Percentiles rank a stretch among this genome's conserved stretches.
Evolutionary conservation across 2,113 vertebrate species (phyloP).

Genomic region (Oryzias curvinotus): DNA sequence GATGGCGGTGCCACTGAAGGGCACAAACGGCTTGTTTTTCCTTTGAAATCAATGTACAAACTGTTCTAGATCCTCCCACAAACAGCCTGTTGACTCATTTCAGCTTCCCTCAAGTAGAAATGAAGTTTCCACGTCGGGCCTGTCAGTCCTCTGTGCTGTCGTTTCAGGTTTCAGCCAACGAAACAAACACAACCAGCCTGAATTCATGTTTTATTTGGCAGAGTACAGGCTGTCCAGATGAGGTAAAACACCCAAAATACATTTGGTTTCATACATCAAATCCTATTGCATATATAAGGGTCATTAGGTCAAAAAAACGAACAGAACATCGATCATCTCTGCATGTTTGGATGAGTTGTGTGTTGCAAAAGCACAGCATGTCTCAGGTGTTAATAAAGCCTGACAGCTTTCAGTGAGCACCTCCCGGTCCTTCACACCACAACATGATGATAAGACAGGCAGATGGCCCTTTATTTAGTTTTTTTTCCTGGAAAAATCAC

Average conservation of each 20-base stretch:
- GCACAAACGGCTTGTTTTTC: constrained; percentile 20
- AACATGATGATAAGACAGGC: constrained; percentile 30
- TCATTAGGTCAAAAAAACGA: constrained; percentile 58
- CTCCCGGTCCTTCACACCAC: constrained; percentile 26
- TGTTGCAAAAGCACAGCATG: constrained; percentile 26
- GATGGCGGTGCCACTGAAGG: constrained; percentile 32
- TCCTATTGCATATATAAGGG: constrained; percentile 50
- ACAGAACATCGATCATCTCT: constrained; percentile 16
- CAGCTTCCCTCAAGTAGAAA: neutral
- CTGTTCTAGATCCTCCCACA: constrained; percentile 29
- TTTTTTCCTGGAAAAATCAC: constrained; percentile 18
- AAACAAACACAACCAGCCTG: constrained; percentile 65
- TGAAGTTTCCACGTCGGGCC: neutral
- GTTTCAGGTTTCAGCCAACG: constrained; percentile 3
- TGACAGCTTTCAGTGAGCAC: constrained; percentile 16
- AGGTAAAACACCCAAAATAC: constrained; percentile 76
- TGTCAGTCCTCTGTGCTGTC: neutral
- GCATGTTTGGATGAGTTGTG: constrained; percentile 26
- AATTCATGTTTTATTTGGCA: constrained; percentile 80
- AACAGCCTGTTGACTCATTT: constrained; percentile 29
- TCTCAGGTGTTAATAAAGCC: constrained; percentile 37
- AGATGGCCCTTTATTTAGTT: constrained; percentile 19
- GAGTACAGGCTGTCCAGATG: constrained; percentile 78
- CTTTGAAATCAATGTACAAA: constrained; percentile 37
- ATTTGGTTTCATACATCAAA: constrained; percentile 59